Conservation (phyloP, 2,888 invertebrate genomes). For the Eucera pruinosa region DNA sequence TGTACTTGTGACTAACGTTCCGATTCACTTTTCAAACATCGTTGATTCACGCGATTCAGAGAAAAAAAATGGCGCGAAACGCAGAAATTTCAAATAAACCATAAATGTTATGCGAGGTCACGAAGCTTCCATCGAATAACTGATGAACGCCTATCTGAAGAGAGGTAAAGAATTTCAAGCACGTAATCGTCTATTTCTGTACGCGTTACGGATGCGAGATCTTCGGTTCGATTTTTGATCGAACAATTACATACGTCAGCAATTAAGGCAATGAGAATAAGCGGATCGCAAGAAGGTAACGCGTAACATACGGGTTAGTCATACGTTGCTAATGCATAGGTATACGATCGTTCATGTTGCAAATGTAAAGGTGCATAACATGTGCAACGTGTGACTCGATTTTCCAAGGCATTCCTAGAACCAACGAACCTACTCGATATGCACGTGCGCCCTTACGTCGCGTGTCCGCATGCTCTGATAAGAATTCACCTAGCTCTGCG, state of each 20-base stretch:
- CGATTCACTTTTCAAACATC: no score
- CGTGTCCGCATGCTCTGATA: conserved; percentile 14
- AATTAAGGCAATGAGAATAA: conserved; percentile 34
- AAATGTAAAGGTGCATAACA: not conserved
- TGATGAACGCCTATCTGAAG: no score
- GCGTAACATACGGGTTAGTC: conserved; percentile 57
- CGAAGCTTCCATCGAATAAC: no score
- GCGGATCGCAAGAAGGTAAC: conserved; percentile 35
- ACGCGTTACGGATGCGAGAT: not conserved
- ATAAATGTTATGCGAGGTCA: no score
- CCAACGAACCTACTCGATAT: conserved; percentile 14
- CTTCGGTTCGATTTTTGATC: conserved; percentile 14
- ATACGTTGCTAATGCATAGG: conserved; percentile 21
- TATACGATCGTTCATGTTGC: conserved; percentile 26
- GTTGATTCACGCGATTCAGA: not conserved
- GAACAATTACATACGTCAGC: not conserved
- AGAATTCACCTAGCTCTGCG: not conserved
- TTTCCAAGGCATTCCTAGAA: conserved; percentile 53
- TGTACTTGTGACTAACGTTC: no score
- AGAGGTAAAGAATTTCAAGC: not conserved
- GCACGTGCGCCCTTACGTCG: conserved; percentile 8
- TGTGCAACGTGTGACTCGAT: conserved; percentile 11
- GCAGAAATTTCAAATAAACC: no score
- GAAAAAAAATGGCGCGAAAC: not conserved
- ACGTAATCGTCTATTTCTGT: conserved; percentile 28